Evolutionary conservation across 23 tunicate species (phyloP).

Genomic region (Oikopleura albicans): DNA sequence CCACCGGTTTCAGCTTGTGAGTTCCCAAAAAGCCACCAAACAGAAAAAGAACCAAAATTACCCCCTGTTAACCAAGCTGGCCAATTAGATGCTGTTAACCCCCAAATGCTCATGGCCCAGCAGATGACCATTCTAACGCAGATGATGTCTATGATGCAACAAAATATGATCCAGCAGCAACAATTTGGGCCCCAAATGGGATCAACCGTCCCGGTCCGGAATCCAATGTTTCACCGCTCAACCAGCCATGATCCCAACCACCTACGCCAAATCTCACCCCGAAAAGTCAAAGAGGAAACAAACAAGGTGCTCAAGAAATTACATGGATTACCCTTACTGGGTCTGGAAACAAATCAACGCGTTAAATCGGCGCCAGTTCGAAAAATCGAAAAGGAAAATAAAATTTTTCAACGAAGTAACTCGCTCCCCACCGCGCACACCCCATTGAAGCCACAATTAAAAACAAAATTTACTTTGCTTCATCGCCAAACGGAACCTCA

Average conservation of each 20-base stretch:
- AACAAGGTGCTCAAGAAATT: not conserved
- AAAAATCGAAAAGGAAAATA: not conserved
- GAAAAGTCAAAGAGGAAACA: not conserved
- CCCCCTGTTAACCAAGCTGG: no score
- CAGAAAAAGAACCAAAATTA: no score
- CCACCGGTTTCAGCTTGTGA: no score
- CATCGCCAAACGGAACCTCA: no score
- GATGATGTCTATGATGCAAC: not conserved
- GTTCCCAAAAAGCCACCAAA: no score
- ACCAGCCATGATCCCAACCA: not conserved
- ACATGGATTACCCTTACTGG: not conserved
- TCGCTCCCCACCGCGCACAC: no score
- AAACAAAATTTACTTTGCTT: no score
- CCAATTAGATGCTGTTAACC: no score
- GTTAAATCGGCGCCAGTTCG: not conserved
- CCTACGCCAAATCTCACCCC: not conserved
- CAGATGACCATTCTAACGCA: not conserved
- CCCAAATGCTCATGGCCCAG: not conserved
- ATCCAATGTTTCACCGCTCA: not conserved
- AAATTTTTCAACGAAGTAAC: no score
- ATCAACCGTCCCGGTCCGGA: not conserved
- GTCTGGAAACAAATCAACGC: not conserved
- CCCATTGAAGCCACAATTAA: no score
- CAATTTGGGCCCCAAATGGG: no score
- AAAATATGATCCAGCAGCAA: not conserved